phyloP scores from a whole-genome alignment of 2,888 invertebrate species.

The Hemaris fuciformis region DNA sequence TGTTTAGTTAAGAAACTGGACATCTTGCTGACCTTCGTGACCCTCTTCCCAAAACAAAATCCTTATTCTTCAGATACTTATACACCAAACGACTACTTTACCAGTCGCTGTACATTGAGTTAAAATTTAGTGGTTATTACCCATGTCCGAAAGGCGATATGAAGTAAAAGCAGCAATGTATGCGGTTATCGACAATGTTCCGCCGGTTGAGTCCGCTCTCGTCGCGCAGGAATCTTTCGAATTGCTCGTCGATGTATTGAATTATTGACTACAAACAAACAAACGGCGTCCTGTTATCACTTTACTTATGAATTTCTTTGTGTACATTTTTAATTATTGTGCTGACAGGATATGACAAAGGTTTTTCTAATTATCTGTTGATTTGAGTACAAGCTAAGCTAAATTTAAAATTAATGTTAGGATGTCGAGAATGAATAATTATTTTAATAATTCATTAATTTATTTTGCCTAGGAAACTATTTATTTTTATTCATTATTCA shows the following conservation, averaged over 20 bases:
- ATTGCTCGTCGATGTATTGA: slow-evolving; percentile 98
- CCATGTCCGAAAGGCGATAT: slow-evolving; percentile 98
- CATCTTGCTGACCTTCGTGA: too few relatives aligned
- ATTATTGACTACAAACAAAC: slow-evolving; percentile 87
- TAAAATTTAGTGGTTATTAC: slow-evolving; percentile 69
- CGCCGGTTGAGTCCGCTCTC: slow-evolving; percentile 97
- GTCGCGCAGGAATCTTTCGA: slow-evolving; percentile 93
- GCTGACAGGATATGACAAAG: background rate
- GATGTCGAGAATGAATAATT: too few relatives aligned
- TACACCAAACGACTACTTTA: too few relatives aligned
- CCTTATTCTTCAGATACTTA: too few relatives aligned
- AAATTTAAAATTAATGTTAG: too few relatives aligned
- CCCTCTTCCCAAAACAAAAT: too few relatives aligned
- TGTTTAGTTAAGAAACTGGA: too few relatives aligned
- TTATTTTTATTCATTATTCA: too few relatives aligned
- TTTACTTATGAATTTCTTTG: background rate
- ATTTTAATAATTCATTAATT: too few relatives aligned
- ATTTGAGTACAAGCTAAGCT: too few relatives aligned
- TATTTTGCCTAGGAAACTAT: too few relatives aligned
- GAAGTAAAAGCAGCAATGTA: slow-evolving; percentile 99
- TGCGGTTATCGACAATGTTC: slow-evolving; percentile 97
- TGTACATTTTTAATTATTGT: background rate
- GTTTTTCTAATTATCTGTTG: background rate
- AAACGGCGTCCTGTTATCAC: background rate
- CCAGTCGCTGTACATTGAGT: background rate